Base-by-base conservation (phyloP, 37 sponge, comb jelly and placozoan genomes). In the Lycopodina hypogea region DNA sequence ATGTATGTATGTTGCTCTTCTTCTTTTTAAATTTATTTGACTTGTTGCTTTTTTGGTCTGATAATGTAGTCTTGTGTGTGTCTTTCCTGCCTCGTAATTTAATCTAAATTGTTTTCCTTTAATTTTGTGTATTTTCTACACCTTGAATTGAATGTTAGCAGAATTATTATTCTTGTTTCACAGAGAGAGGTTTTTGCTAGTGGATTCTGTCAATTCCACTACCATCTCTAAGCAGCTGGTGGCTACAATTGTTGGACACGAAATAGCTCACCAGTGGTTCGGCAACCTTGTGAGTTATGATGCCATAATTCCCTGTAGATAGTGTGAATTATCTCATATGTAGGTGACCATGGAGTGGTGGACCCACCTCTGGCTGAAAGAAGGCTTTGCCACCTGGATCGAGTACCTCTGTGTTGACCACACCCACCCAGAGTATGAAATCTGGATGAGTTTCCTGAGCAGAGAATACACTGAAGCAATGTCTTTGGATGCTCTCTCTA, bases 301-400 rank as follows among this genome's bases (percentile, higher is more conserved):
- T n/a, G n/a, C n/a, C n/a, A n/a, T n/a, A n/a, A n/a, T n/a, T n/a
- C n/a, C n/a, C n/a, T n/a, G n/a, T n/a, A n/a, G n/a, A n/a, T n/a
- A n/a, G n/a, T n/a, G n/a, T n/a, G n/a, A n/a, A n/a, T n/a, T n/a
- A n/a, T n/a, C n/a, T n/a, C n/a, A n/a, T n/a, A n/a, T n/a, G n/a
- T n/a, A n/a, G n/a, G n/a, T n/a, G n/a, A n/a, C n/a, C n/a, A n/a
- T n/a, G n/a, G n/a, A n/a, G n/a, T n/a, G n/a, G n/a, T n/a, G n/a
- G n/a, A n/a, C n/a, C n/a, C n/a, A n/a, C n/a, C n/a, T n/a, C 38
- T 97, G 98, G 98, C 88, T 97, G 33, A 97, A 97, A 69, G 98
- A 97, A 52, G 98, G 98, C 0, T 97, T 97, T 82, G 98, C 98
- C 53, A 77, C 95, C 51, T 97, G 88, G 87, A 89, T 97, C 34